Base-by-base conservation (phyloP, 2,797 vertebrate genomes). In the Nannoperca australis region DNA sequence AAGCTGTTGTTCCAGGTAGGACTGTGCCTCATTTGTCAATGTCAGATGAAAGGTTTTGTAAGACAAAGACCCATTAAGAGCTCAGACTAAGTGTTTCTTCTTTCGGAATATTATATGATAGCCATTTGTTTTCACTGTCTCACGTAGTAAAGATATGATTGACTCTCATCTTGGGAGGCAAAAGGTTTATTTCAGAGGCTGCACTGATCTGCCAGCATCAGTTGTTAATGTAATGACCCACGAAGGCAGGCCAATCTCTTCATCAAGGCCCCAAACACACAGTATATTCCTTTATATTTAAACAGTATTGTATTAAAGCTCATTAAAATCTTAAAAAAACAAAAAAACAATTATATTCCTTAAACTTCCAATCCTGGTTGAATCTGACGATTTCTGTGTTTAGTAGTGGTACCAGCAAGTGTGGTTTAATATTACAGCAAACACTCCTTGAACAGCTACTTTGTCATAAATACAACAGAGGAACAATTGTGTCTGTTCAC, bases 1-100 rank as follows among this genome's bases (percentile, higher is more conserved):
- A 89, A 66, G 85, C 84, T 88, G 83, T 78, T 89, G 73, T 89
- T 87, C 76, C 91, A 93, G 92, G 90, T 89, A 88, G 76, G 81
- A 81, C 78, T 71, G 73, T 30, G 74, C 73, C 91, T 94, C 93
- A 34, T 96, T 92, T 81, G 73, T 95, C 95, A 95, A 82, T 80
- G 93, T 95, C 93, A 93, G 80, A 88, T 79, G 89, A 86, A 79
- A 90, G 84, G 79, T 81, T 89, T 83, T 69, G 79, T 72, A 72
- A 83, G 88, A 84, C 83, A 84, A 89, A 85, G 85, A 85, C 79
- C 91, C 90, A 93, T 92, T 93, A 93, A 81, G 86, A 78, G 71
- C 81, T 83, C 84, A 59, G 78, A 82, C 89, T 91, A 93, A 93
- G 89, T 91, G 91, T 93, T 91, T 89, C 80, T 85, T 92, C 83